These are phyloP conservation scores for Paedocypris micromegethes DNA, from an alignment of 2,797 vertebrate genomes.

Conservation along the genomic window DNA sequence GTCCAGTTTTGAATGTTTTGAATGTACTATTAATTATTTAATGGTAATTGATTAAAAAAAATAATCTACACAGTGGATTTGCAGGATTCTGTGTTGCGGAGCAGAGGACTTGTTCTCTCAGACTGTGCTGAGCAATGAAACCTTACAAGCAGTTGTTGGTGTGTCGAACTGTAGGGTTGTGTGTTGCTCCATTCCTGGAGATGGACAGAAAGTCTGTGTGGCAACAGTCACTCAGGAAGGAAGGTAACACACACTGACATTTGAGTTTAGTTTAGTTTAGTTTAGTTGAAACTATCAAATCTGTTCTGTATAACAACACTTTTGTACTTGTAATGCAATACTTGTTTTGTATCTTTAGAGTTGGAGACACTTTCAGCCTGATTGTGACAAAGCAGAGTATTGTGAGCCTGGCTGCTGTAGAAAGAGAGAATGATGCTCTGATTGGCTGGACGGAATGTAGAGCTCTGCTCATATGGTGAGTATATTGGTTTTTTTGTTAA, in stretches of 20 bases:
- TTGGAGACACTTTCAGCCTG: conserved; percentile 3
- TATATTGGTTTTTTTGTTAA: neutral
- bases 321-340: neutral
- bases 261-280: too few species aligned
- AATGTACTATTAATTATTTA: too few species aligned
- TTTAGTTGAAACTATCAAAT: too few species aligned
- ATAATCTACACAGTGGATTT: neutral
- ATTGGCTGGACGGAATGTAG: conserved; percentile 46
- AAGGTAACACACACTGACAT: conserved; percentile 28
- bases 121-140: conserved; percentile 21
- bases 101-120: conserved; percentile 26
- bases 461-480: conserved; percentile 39
- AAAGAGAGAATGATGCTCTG: conserved; percentile 41
- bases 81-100: conserved; percentile 36
- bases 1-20: too few species aligned
- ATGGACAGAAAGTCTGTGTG: conserved; percentile 30
- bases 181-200: conserved; percentile 33
- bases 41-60: neutral
- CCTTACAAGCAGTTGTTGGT: conserved; percentile 33
- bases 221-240: conserved; percentile 36
- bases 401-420: conserved; percentile 31
- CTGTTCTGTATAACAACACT: too few species aligned
- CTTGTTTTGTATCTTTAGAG: conserved; percentile 10
- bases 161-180: conserved; percentile 36
- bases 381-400: conserved; percentile 24